Evolutionary conservation across 2,113 vertebrate species (phyloP), one percentile per base, ranked within the genome.

Genomic region (Mobula birostris): DNA sequence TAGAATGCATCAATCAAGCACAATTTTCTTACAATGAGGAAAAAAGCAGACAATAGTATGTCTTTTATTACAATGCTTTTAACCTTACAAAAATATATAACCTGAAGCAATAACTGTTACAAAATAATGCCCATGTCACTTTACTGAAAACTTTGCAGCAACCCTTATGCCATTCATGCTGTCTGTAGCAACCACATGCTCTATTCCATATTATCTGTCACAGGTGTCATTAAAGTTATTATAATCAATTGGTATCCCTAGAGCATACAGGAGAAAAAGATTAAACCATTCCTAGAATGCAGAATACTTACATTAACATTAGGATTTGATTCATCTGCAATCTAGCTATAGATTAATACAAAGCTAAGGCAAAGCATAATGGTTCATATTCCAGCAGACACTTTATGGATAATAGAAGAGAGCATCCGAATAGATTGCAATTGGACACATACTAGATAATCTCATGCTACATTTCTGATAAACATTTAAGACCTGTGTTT

Each of bases 401-500:
- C 24, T 27, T n/a, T 87, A 2, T 63, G 83, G 27, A 61, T 58
- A 21, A 70, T 70, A 70, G 17, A 9, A 70, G 48, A 48, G 48
- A 0, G 8, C 68, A 14, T 74, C 72, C 19, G 27, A 21, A 2
- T 74, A 74, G 19, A 74, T 24, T 19, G 15, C 5, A 19, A 74
- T 74, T 74, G 15, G 21, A 74, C 72, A 74, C 72, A 74, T 74
- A 74, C 2, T 74, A 74, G 72, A 24, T 19, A 74, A 19, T 74
- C 72, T 74, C 15, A 19, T 74, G 17, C 72, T 74, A 74, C 21
- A 32, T 0, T n/a, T n/a, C 27, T 77, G 7, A 88, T 48, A 21
- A 19, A 24, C 80, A 56, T 29, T 87, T 87, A 87, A 80, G 48
- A 15, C 32, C 7, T 0, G 27, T 78, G 66, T 68, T 96, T 95